Conservation (phyloP, 53 echinoderm and acorn worm species). For the Zoroaster sp. region DNA sequence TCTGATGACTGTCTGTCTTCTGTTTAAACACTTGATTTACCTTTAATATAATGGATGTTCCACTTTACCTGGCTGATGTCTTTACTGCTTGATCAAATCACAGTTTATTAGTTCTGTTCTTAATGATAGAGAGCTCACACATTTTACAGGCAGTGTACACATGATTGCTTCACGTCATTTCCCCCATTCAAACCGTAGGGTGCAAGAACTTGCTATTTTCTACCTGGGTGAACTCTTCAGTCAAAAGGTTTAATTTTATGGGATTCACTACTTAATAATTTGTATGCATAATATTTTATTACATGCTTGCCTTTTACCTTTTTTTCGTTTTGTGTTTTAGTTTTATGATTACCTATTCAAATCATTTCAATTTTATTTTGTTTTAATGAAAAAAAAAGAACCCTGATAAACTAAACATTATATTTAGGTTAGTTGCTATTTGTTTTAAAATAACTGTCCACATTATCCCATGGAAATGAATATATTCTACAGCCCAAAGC, state of each 20-base stretch:
- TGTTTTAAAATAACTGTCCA: too few relatives aligned
- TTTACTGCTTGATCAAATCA: background rate
- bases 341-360: too few relatives aligned
- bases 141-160: background rate
- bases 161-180: background rate
- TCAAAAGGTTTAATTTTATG: background rate
- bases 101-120: background rate
- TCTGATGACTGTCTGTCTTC: background rate
- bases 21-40: constrained; percentile 11
- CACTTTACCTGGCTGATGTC: background rate
- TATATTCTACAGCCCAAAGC: too few relatives aligned
- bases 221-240: background rate
- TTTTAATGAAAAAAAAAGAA: too few relatives aligned
- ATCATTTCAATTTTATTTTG: too few relatives aligned
- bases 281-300: too few relatives aligned
- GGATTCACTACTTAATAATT: too few relatives aligned
- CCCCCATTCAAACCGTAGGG: background rate
- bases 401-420: too few relatives aligned
- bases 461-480: too few relatives aligned
- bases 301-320: background rate
- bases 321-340: too few relatives aligned
- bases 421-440: too few relatives aligned
- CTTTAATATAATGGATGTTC: background rate
- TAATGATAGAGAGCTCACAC: background rate
- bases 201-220: background rate